These are phyloP conservation scores for Porites evermanni DNA, from an alignment of 92 coral and sea anemone species.

Conservation along the genomic window DNA sequence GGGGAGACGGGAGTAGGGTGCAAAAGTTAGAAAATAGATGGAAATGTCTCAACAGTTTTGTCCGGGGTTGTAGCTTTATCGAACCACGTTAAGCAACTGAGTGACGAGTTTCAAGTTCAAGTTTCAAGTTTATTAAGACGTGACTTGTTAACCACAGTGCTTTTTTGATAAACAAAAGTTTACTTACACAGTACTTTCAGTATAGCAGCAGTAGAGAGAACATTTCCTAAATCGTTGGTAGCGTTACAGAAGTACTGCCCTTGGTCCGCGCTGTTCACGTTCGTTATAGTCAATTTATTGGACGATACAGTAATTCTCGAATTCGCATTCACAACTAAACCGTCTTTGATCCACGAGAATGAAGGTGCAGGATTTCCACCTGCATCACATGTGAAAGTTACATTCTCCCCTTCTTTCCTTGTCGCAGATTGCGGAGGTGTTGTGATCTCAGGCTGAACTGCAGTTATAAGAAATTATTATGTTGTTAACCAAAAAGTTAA, in stretches of 20 bases:
- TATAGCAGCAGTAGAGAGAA: not conserved
- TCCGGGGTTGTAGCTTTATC: too few relatives aligned
- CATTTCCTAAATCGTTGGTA: slow-evolving; percentile 2
- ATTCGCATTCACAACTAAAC: not conserved
- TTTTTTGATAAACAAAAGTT: not conserved
- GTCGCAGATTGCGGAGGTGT: too few relatives aligned
- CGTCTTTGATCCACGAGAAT: not conserved
- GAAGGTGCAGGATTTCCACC: not conserved
- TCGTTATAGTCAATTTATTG: slow-evolving; percentile 30
- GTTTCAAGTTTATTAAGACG: too few relatives aligned
- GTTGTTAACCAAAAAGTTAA: too few relatives aligned
- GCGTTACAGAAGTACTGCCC: slow-evolving; percentile 24
- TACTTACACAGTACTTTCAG: slow-evolving; percentile 4
- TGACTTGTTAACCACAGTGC: not conserved
- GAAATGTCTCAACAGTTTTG: too few relatives aligned
- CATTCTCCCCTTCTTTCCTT: not conserved
- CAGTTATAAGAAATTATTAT: too few relatives aligned
- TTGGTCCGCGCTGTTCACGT: slow-evolving; percentile 43
- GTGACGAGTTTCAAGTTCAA: too few relatives aligned
- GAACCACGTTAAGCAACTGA: too few relatives aligned
- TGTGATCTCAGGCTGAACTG: too few relatives aligned
- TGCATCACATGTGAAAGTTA: not conserved
- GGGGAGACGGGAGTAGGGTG: too few relatives aligned
- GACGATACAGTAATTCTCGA: not conserved
- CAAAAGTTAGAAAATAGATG: too few relatives aligned